A percentile compares a stretch with the other conserved stretches of the same genome.
These are phyloP conservation scores for Xyrichtys novacula DNA, from an alignment of 2,797 vertebrate species.

Conservation along the genomic window DNA sequence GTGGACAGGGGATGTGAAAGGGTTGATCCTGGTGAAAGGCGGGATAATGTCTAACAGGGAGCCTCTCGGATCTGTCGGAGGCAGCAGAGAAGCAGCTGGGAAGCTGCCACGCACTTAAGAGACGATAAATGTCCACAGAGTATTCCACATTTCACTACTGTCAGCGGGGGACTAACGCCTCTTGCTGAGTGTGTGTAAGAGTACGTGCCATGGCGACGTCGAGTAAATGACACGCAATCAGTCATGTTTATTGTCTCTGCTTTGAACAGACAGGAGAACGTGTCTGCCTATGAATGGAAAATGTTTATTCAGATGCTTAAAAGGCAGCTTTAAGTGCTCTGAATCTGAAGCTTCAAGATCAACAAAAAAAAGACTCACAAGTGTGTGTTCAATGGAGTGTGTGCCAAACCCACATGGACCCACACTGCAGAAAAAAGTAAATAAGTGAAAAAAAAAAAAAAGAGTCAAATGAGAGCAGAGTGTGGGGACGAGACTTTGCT, in stretches of 20 bases:
- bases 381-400: too few relatives aligned
- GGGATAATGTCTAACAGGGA: slow-evolving; percentile 76
- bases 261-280: slow-evolving; percentile 54
- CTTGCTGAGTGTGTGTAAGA: slow-evolving; percentile 25
- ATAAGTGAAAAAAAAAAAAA: too few relatives aligned
- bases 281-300: slow-evolving; percentile 56
- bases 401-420: too few relatives aligned
- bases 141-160: slow-evolving; percentile 75
- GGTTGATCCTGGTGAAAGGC: slow-evolving; percentile 53
- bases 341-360: too few relatives aligned
- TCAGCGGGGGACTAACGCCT: slow-evolving; percentile 70
- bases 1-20: slow-evolving; percentile 45
- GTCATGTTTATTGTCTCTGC: slow-evolving; percentile 71
- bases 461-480: too few relatives aligned
- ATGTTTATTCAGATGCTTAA: slow-evolving; percentile 40
- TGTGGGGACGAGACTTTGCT: slow-evolving; percentile 38
- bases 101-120: slow-evolving; percentile 65
- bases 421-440: too few relatives aligned
- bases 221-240: slow-evolving; percentile 65
- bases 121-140: slow-evolving; percentile 80
- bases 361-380: too few relatives aligned
- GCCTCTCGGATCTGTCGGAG: slow-evolving; percentile 78
- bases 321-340: slow-evolving; percentile 18
- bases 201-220: slow-evolving; percentile 42
- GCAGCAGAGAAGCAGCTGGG: slow-evolving; percentile 68